These are phyloP conservation scores for Elephas maximus DNA, from an alignment of 2,113 vertebrate species.

Conservation along the genomic window DNA sequence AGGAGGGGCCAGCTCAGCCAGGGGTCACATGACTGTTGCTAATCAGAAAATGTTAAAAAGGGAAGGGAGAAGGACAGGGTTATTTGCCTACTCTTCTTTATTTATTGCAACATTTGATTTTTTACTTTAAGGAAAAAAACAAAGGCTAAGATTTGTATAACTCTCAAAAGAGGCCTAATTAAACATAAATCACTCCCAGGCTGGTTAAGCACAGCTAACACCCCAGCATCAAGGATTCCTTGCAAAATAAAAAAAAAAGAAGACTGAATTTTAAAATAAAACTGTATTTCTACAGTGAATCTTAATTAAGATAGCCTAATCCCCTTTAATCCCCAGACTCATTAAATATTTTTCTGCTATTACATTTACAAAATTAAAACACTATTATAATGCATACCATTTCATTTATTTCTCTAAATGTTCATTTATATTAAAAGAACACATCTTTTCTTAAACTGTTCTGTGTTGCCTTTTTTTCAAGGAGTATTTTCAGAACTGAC, in stretches of 20 bases:
- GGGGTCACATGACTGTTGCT: conserved; percentile 72
- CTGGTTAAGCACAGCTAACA: background rate
- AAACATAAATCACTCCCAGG: background rate
- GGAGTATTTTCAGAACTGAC: conserved; percentile 52
- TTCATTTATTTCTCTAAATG: conserved; percentile 69
- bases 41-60: conserved; percentile 68
- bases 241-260: background rate
- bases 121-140: background rate
- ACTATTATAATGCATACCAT: background rate
- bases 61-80: background rate
- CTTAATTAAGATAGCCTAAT: conserved; percentile 32
- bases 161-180: conserved; percentile 51
- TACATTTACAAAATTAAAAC: conserved; percentile 65
- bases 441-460: conserved; percentile 63
- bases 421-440: conserved; percentile 66
- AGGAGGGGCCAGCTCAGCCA: conserved; percentile 64
- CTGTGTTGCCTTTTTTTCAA: conserved; percentile 46
- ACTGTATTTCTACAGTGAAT: conserved; percentile 32
- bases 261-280: conserved; percentile 55
- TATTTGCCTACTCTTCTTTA: background rate
- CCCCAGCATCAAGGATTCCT: background rate
- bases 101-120: conserved; percentile 49
- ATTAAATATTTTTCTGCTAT: background rate
- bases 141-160: conserved; percentile 47
- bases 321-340: background rate